Evolutionary conservation across 2,113 vertebrate genomes (phyloP), one percentile per base, ranked within the genome.

Genomic region (Pterocles burchelli): DNA sequence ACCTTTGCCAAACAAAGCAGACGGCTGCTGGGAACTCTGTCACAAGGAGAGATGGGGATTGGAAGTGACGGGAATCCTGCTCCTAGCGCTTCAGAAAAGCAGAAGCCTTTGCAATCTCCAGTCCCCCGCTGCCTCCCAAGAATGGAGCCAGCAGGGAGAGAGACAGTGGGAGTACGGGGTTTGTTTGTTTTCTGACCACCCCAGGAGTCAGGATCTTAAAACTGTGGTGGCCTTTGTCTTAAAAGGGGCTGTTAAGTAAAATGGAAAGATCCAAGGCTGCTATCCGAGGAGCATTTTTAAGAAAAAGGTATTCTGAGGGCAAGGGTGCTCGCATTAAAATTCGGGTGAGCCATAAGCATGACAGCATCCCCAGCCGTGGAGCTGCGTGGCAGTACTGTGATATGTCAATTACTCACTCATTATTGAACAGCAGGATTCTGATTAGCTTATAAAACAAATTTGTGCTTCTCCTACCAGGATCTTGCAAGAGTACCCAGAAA

Each of bases 381-480:
- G 84, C 80, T 74, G 72, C 20, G 1, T 83, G 83, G 85, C 0
- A 1, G 76, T 90, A 88, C 95, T 68, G 95, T 0, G 70, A 95
- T 87, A 36, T 81, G 96, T 93, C 96, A 96, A 96, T 97, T 97
- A 96, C 95, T 97, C 96, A 96, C 96, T 96, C 86, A 95, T 96
- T 95, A 96, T 91, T 93, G 96, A 96, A 88, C 95, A 96, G 91
- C 84, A 95, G 95, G 91, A 93, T 93, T 97, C 88, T 94, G 95
- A 96, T 94, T 93, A 97, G 88, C 88, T 96, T 96, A 95, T 92
- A 96, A 96, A 96, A 89, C 86, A 96, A 96, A 94, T 95, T 73
- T 95, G 88, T 89, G 78, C 87, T 94, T 93, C 89, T 97, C 91
- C 91, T 93, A 95, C 75, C 70, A 92, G 46, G 89, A 96, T 93